phyloP scores from a whole-genome alignment of 2,888 invertebrate genomes.

The Drymonia ruficornis region DNA sequence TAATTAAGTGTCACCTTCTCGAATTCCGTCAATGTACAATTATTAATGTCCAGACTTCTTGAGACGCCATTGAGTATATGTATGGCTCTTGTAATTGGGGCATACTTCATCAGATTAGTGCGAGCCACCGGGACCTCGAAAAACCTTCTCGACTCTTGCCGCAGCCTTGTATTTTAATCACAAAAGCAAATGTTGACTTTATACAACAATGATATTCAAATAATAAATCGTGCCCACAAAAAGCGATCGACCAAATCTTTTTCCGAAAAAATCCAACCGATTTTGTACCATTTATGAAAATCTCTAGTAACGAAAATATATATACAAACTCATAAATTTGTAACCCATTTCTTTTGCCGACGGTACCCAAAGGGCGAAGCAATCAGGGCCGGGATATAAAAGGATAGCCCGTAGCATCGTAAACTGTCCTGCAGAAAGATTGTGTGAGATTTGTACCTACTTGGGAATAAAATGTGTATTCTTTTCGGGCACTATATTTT shows the following conservation, averaged over 20 bases:
- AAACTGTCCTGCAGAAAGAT: constrained; percentile 75
- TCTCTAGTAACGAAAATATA: constrained; percentile 39
- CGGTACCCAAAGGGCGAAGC: constrained; percentile 60
- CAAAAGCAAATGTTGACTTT: too few relatives aligned
- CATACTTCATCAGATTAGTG: too few relatives aligned
- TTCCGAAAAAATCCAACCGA: constrained; percentile 29
- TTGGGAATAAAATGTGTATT: constrained; percentile 41
- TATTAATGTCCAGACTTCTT: too few relatives aligned
- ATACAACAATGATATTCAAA: not conserved
- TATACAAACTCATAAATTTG: constrained; percentile 54
- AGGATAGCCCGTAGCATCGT: constrained; percentile 69
- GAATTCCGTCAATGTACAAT: too few relatives aligned
- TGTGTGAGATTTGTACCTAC: constrained; percentile 70
- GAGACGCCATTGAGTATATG: too few relatives aligned
- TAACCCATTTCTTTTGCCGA: constrained; percentile 56
- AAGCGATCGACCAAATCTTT: not conserved
- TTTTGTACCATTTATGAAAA: constrained; percentile 55
- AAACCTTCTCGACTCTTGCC: too few relatives aligned
- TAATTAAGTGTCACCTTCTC: too few relatives aligned
- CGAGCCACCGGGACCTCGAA: too few relatives aligned
- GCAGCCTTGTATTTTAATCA: too few relatives aligned
- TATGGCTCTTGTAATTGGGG: too few relatives aligned
- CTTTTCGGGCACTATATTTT: constrained; percentile 19
- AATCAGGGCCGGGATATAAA: constrained; percentile 79
- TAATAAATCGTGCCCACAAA: not conserved